Percentiles rank a stretch among this genome's conserved stretches.
Conservation (phyloP, 1,140 invertebrate species). For the Carposina sasakii region DNA sequence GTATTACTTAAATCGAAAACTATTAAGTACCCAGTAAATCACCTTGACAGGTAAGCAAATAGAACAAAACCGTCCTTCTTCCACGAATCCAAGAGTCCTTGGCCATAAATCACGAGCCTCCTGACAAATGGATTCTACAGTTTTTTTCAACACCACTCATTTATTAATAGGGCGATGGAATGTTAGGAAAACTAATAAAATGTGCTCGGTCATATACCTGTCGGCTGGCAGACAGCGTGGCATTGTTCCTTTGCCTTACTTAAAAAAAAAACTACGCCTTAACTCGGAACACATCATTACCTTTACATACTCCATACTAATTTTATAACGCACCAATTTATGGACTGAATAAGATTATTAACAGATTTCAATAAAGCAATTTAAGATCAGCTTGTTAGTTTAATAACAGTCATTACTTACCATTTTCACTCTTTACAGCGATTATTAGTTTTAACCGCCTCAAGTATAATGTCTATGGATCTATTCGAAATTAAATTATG, state of each 20-base stretch:
- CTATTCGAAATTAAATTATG: too few relatives aligned
- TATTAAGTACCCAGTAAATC: constrained; percentile 58
- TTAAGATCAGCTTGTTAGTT: too few relatives aligned
- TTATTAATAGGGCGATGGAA: constrained; percentile 70
- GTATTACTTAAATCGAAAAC: constrained; percentile 36
- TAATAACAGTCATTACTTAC: too few relatives aligned
- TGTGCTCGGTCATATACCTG: constrained; percentile 71
- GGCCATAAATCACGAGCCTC: constrained; percentile 63
- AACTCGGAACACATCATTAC: too few relatives aligned
- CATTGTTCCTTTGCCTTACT: constrained; percentile 54
- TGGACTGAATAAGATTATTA: not conserved
- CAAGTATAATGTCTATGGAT: too few relatives aligned
- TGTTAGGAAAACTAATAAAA: constrained; percentile 72
- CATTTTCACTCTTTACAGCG: too few relatives aligned
- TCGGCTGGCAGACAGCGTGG: constrained; percentile 64
- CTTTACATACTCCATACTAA: too few relatives aligned
- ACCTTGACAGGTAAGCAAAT: constrained; percentile 69
- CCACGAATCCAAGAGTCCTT: constrained; percentile 62
- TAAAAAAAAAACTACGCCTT: too few relatives aligned
- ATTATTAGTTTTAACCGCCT: too few relatives aligned
- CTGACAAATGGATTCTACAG: constrained; percentile 70
- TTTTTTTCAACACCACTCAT: constrained; percentile 63
- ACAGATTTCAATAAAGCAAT: too few relatives aligned
- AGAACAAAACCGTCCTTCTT: constrained; percentile 63
- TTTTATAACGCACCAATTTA: too few relatives aligned